A percentile compares a stretch with the other conserved stretches of the same genome.
Evolutionary conservation across 2,797 vertebrate genomes (phyloP).

Genomic region (Otolemur crassicaudatus): DNA sequence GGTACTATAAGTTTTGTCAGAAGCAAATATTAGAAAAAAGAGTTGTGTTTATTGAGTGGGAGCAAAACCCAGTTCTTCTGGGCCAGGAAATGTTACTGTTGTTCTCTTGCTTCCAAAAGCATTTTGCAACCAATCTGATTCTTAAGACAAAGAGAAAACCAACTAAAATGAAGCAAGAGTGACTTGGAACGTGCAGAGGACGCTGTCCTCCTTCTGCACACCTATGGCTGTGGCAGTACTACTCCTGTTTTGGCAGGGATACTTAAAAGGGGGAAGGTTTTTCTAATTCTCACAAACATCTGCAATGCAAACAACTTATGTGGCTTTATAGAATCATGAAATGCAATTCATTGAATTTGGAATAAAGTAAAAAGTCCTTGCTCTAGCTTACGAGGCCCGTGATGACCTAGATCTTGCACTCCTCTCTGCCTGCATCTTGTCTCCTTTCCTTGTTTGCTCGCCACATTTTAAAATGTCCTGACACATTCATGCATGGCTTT

Average conservation of each 20-base stretch:
- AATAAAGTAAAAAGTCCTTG: background rate
- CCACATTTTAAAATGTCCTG: background rate
- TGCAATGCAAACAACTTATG: background rate
- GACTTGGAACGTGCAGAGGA: background rate
- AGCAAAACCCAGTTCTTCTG: background rate
- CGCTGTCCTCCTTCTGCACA: background rate
- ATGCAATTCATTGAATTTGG: background rate
- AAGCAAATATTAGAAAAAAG: slow-evolving; percentile 42
- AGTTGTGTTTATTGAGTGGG: background rate
- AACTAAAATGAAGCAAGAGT: background rate
- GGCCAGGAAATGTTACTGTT: slow-evolving; percentile 44
- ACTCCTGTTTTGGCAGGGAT: background rate
- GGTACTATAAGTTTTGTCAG: background rate
- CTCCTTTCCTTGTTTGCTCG: background rate
- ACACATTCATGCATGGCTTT: background rate
- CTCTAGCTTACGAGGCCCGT: no score
- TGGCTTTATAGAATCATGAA: slow-evolving; percentile 8
- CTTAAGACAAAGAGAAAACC: background rate
- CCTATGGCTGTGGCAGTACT: background rate
- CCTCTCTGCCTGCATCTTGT: background rate
- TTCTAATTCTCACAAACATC: background rate
- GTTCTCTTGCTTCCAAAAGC: slow-evolving; percentile 13
- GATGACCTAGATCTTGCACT: accelerated
- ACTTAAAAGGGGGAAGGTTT: background rate
- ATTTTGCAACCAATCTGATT: background rate